Conservation (phyloP, 37 sponge, comb jelly and placozoan species). For the Haliclona indistincta region DNA sequence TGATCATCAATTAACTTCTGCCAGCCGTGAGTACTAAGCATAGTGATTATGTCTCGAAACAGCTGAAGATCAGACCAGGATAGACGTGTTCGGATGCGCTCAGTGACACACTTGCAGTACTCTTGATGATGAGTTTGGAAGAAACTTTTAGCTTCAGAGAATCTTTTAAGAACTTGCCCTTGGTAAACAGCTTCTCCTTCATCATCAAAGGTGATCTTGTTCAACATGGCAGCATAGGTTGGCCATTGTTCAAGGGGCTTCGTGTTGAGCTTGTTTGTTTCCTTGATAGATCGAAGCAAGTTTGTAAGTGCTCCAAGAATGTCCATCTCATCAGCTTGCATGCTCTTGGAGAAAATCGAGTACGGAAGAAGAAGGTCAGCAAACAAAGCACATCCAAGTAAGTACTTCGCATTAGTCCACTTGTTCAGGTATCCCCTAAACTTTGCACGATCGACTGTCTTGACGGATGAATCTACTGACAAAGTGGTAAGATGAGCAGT, state of each 20-base stretch:
- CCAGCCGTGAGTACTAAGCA: constrained; percentile 15
- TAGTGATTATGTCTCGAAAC: constrained; percentile 32
- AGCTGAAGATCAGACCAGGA: constrained; percentile 13
- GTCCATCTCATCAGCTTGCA: constrained; percentile 31
- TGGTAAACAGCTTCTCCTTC: constrained; percentile 14
- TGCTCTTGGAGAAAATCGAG: constrained; percentile 20
- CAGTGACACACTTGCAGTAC: too few relatives aligned
- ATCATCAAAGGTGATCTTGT: constrained; percentile 15
- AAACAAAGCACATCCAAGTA: constrained; percentile 74
- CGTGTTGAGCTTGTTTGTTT: neutral
- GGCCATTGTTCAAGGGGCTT: constrained; percentile 5
- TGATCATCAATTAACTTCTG: too few relatives aligned
- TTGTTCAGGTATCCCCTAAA: constrained; percentile 46
- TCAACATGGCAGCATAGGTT: constrained; percentile 8
- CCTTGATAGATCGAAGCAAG: constrained; percentile 8
- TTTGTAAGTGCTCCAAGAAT: constrained; percentile 28
- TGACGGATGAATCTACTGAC: constrained; percentile 51
- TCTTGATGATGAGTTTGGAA: too few relatives aligned
- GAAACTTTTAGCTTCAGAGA: constrained; percentile 11
- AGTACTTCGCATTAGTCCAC: constrained; percentile 66
- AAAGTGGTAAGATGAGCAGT: constrained; percentile 41
- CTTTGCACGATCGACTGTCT: constrained; percentile 54
- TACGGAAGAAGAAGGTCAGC: constrained; percentile 49
- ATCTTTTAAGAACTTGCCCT: constrained; percentile 8
- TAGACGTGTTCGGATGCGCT: too few relatives aligned